phyloP scores from a whole-genome alignment of 2,113 vertebrate species.

The Ochotona curzoniae region DNA sequence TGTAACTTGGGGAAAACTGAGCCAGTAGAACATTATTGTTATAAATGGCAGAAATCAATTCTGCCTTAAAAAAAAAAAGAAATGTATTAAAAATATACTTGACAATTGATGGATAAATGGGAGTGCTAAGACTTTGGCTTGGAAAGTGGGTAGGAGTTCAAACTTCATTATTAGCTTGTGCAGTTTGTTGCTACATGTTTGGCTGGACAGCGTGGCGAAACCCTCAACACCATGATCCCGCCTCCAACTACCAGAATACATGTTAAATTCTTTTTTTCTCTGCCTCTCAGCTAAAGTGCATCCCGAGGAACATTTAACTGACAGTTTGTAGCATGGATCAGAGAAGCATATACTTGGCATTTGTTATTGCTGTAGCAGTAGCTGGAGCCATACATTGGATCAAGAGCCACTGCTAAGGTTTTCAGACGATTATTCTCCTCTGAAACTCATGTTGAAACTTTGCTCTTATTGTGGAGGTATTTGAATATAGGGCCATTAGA shows the following conservation, averaged over 20 bases:
- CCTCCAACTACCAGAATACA: neutral
- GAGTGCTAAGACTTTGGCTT: neutral
- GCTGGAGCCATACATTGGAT: neutral
- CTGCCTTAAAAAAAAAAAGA: slow-evolving; percentile 25
- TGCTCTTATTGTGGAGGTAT: too few species aligned
- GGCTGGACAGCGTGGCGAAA: neutral
- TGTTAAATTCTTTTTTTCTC: neutral
- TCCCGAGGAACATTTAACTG: neutral
- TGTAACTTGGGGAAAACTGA: slow-evolving; percentile 13
- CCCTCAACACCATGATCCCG: neutral
- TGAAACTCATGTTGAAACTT: too few species aligned
- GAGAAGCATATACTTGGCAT: neutral
- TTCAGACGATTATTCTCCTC: too few species aligned
- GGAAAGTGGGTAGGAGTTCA: neutral
- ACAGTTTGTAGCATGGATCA: neutral
- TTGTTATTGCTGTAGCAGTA: neutral
- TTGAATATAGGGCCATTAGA: too few species aligned
- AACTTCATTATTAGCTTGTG: neutral
- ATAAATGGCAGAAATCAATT: slow-evolving; percentile 47
- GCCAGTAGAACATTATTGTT: neutral
- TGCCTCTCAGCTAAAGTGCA: neutral
- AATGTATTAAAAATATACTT: slow-evolving; percentile 2
- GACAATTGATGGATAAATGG: slow-evolving; percentile 4
- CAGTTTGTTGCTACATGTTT: neutral
- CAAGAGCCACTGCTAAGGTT: neutral